These are phyloP conservation scores for Hylia prasina DNA, from an alignment of 2,113 vertebrate genomes.

Conservation along the genomic window DNA sequence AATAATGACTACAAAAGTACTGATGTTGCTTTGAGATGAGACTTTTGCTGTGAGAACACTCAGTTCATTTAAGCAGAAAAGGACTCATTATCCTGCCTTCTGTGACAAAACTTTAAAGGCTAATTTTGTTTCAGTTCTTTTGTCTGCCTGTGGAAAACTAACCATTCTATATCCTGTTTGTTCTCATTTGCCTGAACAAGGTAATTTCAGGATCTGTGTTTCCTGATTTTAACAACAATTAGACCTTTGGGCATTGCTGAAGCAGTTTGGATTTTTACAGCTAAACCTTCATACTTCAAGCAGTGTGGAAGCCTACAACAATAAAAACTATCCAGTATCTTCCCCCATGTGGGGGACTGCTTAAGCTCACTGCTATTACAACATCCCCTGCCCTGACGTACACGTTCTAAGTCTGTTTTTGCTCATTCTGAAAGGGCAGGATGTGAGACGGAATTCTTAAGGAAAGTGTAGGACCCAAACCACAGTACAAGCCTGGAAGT, in stretches of 20 bases:
- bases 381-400: neutral
- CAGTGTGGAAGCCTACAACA: neutral
- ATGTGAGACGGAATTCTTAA: neutral
- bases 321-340: neutral
- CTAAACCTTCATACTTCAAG: neutral
- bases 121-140: slow-evolving; percentile 59
- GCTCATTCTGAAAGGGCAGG: neutral
- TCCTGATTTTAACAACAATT: slow-evolving; percentile 36
- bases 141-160: slow-evolving; percentile 45
- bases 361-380: neutral
- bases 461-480: neutral
- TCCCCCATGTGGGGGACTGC: neutral
- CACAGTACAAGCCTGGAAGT: neutral
- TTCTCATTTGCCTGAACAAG: slow-evolving; percentile 41
- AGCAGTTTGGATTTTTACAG: slow-evolving; percentile 5
- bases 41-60: slow-evolving; percentile 49
- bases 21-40: slow-evolving; percentile 35
- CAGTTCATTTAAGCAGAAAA: slow-evolving; percentile 63
- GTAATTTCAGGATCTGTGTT: slow-evolving; percentile 27
- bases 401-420: neutral
- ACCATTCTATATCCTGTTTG: slow-evolving; percentile 27
- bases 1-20: slow-evolving; percentile 19
- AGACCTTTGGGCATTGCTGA: slow-evolving; percentile 31
- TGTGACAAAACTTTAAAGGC: slow-evolving; percentile 58
- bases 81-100: slow-evolving; percentile 40